Percentiles rank a stretch among this genome's conserved stretches.
Conservation (phyloP, 92 coral and sea anemone species). For the Parazoanthus swiftii region DNA sequence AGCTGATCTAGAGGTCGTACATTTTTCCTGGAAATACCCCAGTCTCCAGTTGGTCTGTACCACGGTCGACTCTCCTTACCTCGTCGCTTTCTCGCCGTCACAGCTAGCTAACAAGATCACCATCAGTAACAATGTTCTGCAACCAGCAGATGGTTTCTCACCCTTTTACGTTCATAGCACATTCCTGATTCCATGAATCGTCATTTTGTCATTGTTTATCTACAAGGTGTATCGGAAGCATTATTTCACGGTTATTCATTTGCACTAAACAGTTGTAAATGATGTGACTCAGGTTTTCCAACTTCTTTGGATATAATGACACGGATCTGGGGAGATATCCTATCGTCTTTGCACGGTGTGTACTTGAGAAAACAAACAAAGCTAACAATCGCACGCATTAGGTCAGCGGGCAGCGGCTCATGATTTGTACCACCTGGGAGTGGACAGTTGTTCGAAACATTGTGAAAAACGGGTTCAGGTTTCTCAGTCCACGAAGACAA, state of each 20-base stretch:
- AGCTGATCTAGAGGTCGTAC: not conserved
- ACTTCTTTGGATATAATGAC: not conserved
- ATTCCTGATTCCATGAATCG: not conserved
- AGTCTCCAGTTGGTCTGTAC: not conserved
- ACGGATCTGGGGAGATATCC: not conserved
- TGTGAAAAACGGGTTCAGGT: not conserved
- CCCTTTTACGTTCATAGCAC: not conserved
- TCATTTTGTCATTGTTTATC: not conserved
- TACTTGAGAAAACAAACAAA: not conserved
- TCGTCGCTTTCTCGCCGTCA: not conserved
- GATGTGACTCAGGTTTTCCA: not conserved
- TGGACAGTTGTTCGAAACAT: not conserved
- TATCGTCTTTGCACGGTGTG: not conserved
- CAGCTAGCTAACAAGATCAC: not conserved
- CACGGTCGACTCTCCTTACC: not conserved
- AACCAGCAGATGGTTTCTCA: slow-evolving; percentile 10
- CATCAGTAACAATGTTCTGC: not conserved
- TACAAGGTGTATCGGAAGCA: not conserved
- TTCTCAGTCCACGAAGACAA: too few relatives aligned
- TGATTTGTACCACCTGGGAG: not conserved
- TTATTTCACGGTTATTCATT: not conserved
- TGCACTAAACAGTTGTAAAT: not conserved
- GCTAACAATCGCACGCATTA: not conserved
- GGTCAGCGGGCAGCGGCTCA: slow-evolving; percentile 7
- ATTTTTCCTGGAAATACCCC: not conserved